Conservation (phyloP, 2,797 vertebrate species). For the Myripristis murdjan region DNA sequence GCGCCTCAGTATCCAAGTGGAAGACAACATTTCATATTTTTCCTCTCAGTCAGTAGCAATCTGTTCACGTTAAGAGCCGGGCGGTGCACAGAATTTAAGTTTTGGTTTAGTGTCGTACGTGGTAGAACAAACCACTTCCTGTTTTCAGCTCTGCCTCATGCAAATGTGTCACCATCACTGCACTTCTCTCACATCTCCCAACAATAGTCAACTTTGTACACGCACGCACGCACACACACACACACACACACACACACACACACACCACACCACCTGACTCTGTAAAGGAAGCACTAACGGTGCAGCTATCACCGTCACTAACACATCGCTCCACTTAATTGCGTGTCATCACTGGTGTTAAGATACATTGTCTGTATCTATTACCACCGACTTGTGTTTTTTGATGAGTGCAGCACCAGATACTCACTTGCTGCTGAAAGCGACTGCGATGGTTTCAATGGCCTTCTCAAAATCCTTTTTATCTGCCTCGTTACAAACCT, state of each 20-base stretch:
- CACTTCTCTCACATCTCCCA: conserved; percentile 71
- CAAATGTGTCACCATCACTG: conserved; percentile 80
- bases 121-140: conserved; percentile 85
- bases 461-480: conserved; percentile 97
- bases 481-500: conserved; percentile 89
- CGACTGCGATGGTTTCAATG: conserved; percentile 94
- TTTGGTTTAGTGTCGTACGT: conserved; percentile 70
- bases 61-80: conserved; percentile 48
- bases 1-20: neutral
- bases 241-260: neutral
- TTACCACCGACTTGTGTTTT: no score
- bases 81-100: conserved; percentile 50
- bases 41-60: conserved; percentile 9
- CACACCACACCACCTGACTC: neutral
- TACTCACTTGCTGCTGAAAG: conserved; percentile 97
- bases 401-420: no score
- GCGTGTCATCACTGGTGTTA: no score
- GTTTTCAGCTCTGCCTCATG: conserved; percentile 83
- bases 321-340: neutral
- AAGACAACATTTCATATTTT: neutral
- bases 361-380: no score
- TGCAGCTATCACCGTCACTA: neutral
- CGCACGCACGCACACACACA: neutral
- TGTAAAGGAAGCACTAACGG: neutral
- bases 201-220: conserved; percentile 32